Base-by-base conservation (phyloP, 2,888 invertebrate species). In the Cartodere bifasciata region DNA sequence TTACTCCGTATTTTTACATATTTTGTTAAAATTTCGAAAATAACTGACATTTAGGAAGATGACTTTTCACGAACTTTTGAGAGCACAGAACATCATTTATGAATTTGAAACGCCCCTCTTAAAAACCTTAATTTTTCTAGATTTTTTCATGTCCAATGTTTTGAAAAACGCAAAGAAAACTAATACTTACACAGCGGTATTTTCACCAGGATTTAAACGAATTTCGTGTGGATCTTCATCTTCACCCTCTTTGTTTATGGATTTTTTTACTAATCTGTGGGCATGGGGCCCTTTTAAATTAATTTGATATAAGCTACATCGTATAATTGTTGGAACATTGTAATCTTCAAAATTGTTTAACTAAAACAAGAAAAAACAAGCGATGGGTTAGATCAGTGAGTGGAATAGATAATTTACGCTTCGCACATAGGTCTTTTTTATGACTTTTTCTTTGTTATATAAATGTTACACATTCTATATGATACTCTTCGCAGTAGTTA, bases 261-360 rank as follows among this genome's bases (percentile, higher is more conserved):
- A 60, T 39, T 70, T 66, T 35, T 74, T 74, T 0, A 83, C 70
- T 28, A 85, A 57, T 44, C 75, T 70, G 55, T 85, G 84, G 0
- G 83, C 78, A 49, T 75, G 75, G 1, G 76, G 78, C 1, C 53
- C 47, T 1, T 60, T 56, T 13, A 63, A 66, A 35, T 72, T 67
- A 2, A 65, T 61, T 45, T 82, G 79, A 30, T 76, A 79, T 25
- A 85, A 58, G 7, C 73, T 72, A 50, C 83, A 84, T 14, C 77
- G 66, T 28, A 85, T 72, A 9, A 74, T 55, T 0, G 78, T 83
- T 26, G 61, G 62, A 0, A 69, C 70, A 5, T 50, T 44, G 7
- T 50, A 44, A 6, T 50, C 44, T 6, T 54, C 45, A 45, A 58
- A 75, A 46, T 73, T 70, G 4, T 50, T 36, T 16, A 70, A 46